Conservation (phyloP, 2,113 vertebrate genomes). For the Carollia perspicillata region DNA sequence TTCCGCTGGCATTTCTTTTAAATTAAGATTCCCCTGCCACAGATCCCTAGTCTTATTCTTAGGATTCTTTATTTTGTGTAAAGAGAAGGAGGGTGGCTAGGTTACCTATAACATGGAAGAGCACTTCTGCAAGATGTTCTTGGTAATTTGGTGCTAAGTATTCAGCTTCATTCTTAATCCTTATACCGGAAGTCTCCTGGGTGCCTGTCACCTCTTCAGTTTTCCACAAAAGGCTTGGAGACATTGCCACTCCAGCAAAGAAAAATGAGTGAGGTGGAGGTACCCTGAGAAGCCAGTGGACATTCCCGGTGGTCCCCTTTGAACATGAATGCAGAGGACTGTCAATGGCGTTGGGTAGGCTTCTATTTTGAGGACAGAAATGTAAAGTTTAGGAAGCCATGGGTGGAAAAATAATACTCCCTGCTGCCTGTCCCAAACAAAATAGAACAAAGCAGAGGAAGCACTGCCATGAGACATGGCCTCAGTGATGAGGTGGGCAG, state of each 20-base stretch:
- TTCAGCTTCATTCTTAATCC: background rate
- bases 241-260: background rate
- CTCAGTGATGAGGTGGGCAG: background rate
- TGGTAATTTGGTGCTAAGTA: background rate
- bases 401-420: background rate
- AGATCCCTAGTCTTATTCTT: background rate
- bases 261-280: background rate
- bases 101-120: rapidly evolving
- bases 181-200: background rate
- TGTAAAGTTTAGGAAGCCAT: background rate
- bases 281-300: background rate
- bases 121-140: background rate
- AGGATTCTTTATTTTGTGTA: background rate
- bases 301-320: background rate
- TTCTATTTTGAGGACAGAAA: background rate
- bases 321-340: background rate
- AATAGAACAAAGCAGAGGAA: background rate
- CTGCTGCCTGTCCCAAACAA: background rate
- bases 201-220: background rate
- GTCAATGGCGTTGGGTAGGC: background rate
- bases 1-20: background rate
- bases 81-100: background rate
- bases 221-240: background rate
- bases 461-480: background rate
- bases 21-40: background rate